Base-by-base conservation (phyloP, 2,797 vertebrate genomes). In the Euthynnus affinis region DNA sequence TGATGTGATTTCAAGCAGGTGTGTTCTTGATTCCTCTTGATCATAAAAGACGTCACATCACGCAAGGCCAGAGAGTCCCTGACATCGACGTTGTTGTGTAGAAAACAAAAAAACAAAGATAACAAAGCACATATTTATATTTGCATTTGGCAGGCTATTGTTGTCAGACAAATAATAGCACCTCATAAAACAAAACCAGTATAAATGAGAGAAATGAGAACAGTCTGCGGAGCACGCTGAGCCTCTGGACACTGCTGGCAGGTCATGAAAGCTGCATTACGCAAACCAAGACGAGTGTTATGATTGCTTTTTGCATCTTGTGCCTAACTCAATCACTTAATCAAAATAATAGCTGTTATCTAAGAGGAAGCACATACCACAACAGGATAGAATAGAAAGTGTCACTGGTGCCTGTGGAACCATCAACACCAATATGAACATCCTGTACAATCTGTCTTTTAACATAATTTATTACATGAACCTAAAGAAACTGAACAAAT, bases 191-290 rank as follows among this genome's bases (percentile, higher is more conserved):
- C 40, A 37, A 0, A 34, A 69, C 22, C 46, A 32, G 32, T 17
- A 53, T n/a, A 60, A 83, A 72, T 59, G 20, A 42, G 40, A 60
- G 59, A 76, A 29, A 71, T 59, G 25, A 57, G 34, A 83, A 82
- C 66, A 81, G 34, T 78, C 22, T 84, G 81, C 55, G 60, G 23
- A 62, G n/a, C 62, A 63, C 59, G 10, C 49, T 51, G 29, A 46
- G 69, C 44, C 71, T 27, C 62, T 64, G 59, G 72, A 63, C 53
- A 29, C 59, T 8, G 66, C 67, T 80, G 76, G 76, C 79, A 76
- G 40, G 61, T 6, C 49, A 67, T 85, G 70, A 79, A 84, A 69
- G 76, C 76, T 59, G 53, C 49, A 58, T 53, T 40, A 67, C 20
- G 6, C 56, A 57, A 72, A 86, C 53, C 29, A 48, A 59, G 17